Evolutionary conservation across 1,140 invertebrate species (phyloP), one percentile per base, ranked within the genome.

Genomic region (Littorina saxatilis): DNA sequence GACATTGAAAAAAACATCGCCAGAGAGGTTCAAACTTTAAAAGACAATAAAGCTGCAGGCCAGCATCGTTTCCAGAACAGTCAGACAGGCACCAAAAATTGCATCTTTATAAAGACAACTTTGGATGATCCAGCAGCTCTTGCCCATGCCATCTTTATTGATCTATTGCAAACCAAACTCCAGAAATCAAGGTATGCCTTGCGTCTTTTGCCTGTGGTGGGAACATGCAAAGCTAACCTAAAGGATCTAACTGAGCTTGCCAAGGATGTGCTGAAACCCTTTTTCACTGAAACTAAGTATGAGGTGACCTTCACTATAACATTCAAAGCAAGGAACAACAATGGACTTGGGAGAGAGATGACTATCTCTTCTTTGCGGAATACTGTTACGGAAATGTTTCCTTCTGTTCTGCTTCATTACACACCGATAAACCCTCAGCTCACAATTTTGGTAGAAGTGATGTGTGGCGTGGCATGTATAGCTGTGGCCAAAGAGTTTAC

Each of bases 31-130:
- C 74, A 85, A 5, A 83, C 93, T 52, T 92, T 96, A 74, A 92
- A 94, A 82, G 92, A 92, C 35, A 91, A 91, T 70, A 91, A 90
- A 27, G 40, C 35, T 11, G 32, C 72, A 15, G 47, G 66, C 47
- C 68, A 87, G 29, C 84, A 86, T 61, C 79, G 90, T 66, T 94
- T 94, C 82, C 89, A 95, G 92, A 92, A 92, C 72, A 94, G 96
- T 27, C 95, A 96, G 68, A 96, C 96, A 11, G 95, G 95, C 79
- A 95, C 95, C 0, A 96, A 95, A 72, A 97, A 97, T 91, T 94
- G 96, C 83, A 91, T 98, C 77, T 98, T 98, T 90, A 97, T 98
- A 79, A 94, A 94, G 88, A 96, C 95, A 9, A 95, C 94, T 32
- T 11, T 97, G 74, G 92, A 94, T 52, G 94, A 96, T 93, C 96